Evolutionary conservation across 2,888 invertebrate species (phyloP), one percentile per base, ranked within the genome.

Genomic region (Piscicola geometra): DNA sequence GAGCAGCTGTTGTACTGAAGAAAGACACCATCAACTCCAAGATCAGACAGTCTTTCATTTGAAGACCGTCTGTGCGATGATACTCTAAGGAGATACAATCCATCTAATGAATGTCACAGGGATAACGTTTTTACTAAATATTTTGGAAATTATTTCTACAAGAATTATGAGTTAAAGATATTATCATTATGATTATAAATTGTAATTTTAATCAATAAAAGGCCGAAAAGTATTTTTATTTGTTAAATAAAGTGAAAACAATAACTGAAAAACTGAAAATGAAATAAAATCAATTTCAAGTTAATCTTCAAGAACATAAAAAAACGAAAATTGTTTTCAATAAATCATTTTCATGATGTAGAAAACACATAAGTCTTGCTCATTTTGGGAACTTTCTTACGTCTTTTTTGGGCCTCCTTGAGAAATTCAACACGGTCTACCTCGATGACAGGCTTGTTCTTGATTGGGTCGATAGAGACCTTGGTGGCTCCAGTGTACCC

Each of bases 1-100:
- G 77, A 56, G 80, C 77, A 15, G 76, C 77, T 1, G 77, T 80
- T 2, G 75, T 77, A 1, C 52, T 80, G 1, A 50, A 78, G 3
- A 77, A 69, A 30, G 77, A 68, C 15, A 80, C 80, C 15, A 73
- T 79, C 25, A 18, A 25, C 28, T 35, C 35, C 68, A 36, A 15
- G 41, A 41, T 15, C 15, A 15, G 15, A 41, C 5, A 41, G 41
- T 9, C 41, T 9, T 41, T 41, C 15, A 41, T 41, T 15, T 41
- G 9, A 41, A 41, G 41, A 41, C 15, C 41, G 15, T 5, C 41
- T 9, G n/a, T 35, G 32, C 25, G 35, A 36, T 12, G 25, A 21
- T 33, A 0, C 33, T 32, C 25, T 12, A n/a, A n/a, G 32, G 15
- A 21, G 5, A 56, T 25, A 41, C 41, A 9, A 9, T 5, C 41